Evolutionary conservation across 2,797 vertebrate species (phyloP).

Genomic region (Morus bassanus): DNA sequence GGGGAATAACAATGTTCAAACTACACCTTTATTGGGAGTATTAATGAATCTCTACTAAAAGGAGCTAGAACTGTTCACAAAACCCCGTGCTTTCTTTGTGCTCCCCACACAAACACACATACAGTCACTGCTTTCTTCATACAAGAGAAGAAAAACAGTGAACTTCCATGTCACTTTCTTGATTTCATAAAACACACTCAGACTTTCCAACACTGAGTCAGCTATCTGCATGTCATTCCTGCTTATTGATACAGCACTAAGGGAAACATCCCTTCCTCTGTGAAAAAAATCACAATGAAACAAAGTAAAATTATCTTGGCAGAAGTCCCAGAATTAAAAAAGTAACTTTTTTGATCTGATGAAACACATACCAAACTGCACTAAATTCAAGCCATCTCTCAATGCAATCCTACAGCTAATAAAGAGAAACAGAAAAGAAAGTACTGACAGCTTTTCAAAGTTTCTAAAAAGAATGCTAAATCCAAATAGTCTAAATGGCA

Average conservation of each 20-base stretch:
- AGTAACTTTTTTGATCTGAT: conserved; percentile 41
- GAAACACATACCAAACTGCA: not conserved
- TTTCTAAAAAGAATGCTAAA: not conserved
- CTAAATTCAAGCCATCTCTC: not conserved
- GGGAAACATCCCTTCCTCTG: conserved; percentile 61
- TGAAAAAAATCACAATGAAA: conserved; percentile 69
- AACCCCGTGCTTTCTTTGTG: not conserved
- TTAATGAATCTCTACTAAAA: not conserved
- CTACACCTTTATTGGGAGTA: not conserved
- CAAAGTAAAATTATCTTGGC: conserved; percentile 63
- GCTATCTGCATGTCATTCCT: conserved; percentile 54
- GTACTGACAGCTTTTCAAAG: not conserved
- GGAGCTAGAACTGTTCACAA: not conserved
- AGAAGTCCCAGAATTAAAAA: conserved; percentile 26
- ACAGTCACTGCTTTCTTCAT: conserved; percentile 29
- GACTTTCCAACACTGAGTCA: conserved; percentile 45
- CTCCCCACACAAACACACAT: not conserved
- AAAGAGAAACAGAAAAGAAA: not conserved
- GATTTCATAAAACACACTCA: conserved; percentile 50
- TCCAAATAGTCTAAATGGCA: not conserved
- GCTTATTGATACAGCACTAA: conserved; percentile 66
- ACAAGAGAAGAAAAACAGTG: conserved; percentile 33
- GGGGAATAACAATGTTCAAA: not conserved
- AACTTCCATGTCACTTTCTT: conserved; percentile 55
- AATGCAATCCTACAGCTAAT: not conserved